phyloP scores from a whole-genome alignment of 2,113 vertebrate species.

The Colossoma macropomum region DNA sequence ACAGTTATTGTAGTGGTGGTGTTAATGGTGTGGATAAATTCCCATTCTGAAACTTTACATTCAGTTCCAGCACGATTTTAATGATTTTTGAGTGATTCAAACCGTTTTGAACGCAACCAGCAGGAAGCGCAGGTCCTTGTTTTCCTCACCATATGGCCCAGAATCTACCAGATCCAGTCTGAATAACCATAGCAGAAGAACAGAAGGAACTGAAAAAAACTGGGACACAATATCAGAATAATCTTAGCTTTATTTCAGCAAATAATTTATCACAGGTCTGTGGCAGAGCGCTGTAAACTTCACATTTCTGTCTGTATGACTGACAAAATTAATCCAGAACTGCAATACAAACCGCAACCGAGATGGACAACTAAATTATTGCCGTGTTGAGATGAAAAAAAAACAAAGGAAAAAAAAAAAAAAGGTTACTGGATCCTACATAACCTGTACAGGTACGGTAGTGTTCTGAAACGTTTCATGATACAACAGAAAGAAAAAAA shows the following conservation, averaged over 20 bases:
- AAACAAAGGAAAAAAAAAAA: neutral
- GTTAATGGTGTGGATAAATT: too few species aligned
- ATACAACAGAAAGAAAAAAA: neutral
- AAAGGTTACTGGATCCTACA: neutral
- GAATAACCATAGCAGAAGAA: too few species aligned
- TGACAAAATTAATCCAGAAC: neutral
- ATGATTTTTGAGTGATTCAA: too few species aligned
- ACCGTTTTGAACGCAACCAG: too few species aligned
- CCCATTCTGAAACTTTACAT: too few species aligned
- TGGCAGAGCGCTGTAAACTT: slow-evolving; percentile 30
- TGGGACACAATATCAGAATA: neutral
- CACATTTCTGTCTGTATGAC: neutral
- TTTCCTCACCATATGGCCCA: too few species aligned
- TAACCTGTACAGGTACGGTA: neutral
- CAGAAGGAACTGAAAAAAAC: neutral
- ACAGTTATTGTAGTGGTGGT: too few species aligned
- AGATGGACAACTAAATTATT: neutral
- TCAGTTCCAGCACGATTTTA: too few species aligned
- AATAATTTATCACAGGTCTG: slow-evolving; percentile 36
- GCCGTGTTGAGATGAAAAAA: neutral
- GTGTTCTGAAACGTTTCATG: neutral
- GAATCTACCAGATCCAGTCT: neutral
- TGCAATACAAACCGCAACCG: neutral
- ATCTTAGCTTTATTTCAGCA: slow-evolving; percentile 26
- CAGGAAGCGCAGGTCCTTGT: too few species aligned